Percentiles rank a stretch among this genome's conserved stretches.
Conservation (phyloP, 2,113 vertebrate species). For the Phylloscopus trochiloides region DNA sequence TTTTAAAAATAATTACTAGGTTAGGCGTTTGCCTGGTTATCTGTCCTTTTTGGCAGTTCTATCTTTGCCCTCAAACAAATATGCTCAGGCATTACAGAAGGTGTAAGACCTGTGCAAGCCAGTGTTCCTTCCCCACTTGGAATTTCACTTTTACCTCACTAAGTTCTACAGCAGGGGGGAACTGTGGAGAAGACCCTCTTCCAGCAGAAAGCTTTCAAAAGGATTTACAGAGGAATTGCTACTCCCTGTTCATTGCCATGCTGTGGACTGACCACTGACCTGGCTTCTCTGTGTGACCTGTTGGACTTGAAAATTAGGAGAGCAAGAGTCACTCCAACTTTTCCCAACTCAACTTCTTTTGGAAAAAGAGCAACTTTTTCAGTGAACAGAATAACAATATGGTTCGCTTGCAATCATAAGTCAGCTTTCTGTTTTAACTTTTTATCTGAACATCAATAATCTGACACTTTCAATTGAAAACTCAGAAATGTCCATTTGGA, state of each 20-base stretch:
- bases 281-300: neutral
- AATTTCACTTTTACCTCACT: neutral
- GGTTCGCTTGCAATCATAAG: neutral
- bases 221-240: neutral
- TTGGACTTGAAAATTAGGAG: neutral
- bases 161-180: neutral
- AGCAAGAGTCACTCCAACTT: neutral
- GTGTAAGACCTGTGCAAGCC: neutral
- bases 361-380: neutral
- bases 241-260: neutral
- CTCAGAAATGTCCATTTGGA: neutral
- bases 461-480: neutral
- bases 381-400: neutral
- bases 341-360: neutral
- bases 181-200: neutral
- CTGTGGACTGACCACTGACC: neutral
- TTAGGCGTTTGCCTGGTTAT: neutral
- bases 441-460: neutral
- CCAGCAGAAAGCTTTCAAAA: neutral
- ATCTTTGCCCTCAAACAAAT: neutral
- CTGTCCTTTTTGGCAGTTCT: neutral
- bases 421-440: neutral
- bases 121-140: neutral
- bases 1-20: neutral
- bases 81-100: accelerated